Evolutionary conservation across 2,888 invertebrate genomes (phyloP).

Genomic region (Clusia tigrina): DNA sequence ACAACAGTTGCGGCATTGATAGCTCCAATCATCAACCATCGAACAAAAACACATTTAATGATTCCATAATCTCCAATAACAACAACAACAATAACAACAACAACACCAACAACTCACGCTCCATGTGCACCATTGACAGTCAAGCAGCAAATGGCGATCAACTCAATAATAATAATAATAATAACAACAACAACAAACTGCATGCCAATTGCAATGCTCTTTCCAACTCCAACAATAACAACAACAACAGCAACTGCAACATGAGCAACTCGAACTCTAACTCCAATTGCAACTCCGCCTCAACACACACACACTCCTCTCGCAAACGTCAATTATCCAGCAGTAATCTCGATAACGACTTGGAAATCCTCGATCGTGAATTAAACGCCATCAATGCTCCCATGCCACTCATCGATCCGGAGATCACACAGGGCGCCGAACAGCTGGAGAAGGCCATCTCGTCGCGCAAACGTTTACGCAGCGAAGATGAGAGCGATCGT

Average conservation of each 20-base stretch:
- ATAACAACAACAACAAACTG: constrained; percentile 35
- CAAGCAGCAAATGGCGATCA: constrained; percentile 37
- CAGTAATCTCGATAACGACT: constrained; percentile 63
- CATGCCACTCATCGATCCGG: constrained; percentile 65
- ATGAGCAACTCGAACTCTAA: constrained; percentile 22
- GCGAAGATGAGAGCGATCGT: constrained; percentile 72
- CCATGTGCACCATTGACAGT: constrained; percentile 46
- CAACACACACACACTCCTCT: constrained; percentile 6
- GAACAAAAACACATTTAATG: constrained; percentile 37
- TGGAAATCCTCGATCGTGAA: constrained; percentile 65
- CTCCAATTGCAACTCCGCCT: constrained; percentile 14
- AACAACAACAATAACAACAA: constrained; percentile 27
- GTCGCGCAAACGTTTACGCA: constrained; percentile 64
- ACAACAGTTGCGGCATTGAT: constrained; percentile 47
- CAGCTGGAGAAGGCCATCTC: constrained; percentile 62
- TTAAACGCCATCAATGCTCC: constrained; percentile 64
- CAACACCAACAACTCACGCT: constrained; percentile 36
- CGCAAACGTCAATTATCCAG: constrained; percentile 57
- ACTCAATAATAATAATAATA: constrained; percentile 34
- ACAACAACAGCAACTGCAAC: constrained; percentile 17
- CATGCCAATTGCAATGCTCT: constrained; percentile 34
- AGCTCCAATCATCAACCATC: constrained; percentile 49
- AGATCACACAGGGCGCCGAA: constrained; percentile 64
- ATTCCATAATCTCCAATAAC: constrained; percentile 16
- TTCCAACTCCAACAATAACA: constrained; percentile 9